phyloP scores from a whole-genome alignment of 2,113 vertebrate genomes.

The Columba janthina region DNA sequence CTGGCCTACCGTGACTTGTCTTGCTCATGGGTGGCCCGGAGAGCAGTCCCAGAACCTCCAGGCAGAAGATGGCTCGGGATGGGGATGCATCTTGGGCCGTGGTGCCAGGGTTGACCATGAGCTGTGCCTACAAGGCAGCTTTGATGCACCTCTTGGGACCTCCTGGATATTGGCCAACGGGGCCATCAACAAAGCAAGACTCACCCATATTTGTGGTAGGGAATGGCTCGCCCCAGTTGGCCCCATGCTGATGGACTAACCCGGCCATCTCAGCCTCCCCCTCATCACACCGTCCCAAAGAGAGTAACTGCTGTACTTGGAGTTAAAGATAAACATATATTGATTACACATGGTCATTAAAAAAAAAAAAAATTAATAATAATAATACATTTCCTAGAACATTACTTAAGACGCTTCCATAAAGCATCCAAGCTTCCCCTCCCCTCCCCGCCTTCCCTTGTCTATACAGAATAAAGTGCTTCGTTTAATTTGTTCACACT shows the following conservation, averaged over 20 bases:
- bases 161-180: not conserved
- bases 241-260: not conserved
- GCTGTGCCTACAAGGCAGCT: not conserved
- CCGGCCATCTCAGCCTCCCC: not conserved
- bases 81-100: not conserved
- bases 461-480: constrained; percentile 85
- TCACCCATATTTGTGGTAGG: not conserved
- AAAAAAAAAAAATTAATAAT: constrained; percentile 37
- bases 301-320: constrained; percentile 59
- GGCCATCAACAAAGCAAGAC: not conserved
- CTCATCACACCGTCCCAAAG: constrained; percentile 50
- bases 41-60: not conserved
- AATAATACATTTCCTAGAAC: constrained; percentile 60
- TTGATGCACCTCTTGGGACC: not conserved
- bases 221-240: not conserved
- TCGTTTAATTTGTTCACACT: constrained; percentile 78
- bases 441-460: constrained; percentile 43
- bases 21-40: not conserved
- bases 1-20: not conserved
- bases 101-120: not conserved
- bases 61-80: not conserved
- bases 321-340: constrained; percentile 67
- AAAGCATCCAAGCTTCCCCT: constrained; percentile 56
- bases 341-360: constrained; percentile 62
- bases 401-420: constrained; percentile 18